A percentile compares a stretch with the other conserved stretches of the same genome.
Evolutionary conservation across 2,797 vertebrate genomes (phyloP).

Genomic region (Lerista edwardsae): DNA sequence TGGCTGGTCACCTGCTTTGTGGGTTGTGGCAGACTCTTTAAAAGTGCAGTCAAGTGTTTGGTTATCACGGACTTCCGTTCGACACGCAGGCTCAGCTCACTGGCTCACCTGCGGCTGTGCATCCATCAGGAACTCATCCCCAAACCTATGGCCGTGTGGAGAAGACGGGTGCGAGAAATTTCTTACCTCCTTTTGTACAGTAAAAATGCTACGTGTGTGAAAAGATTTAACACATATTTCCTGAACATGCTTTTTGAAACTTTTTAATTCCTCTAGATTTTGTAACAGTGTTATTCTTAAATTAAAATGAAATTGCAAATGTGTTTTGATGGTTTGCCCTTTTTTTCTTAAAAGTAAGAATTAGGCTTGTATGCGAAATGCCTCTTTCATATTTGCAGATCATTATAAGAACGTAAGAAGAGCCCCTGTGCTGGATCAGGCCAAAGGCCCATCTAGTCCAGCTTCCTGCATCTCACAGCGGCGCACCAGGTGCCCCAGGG

Average conservation of each 20-base stretch:
- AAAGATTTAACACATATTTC: background rate
- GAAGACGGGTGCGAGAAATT: background rate
- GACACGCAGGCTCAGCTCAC: background rate
- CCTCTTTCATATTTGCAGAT: too few relatives aligned
- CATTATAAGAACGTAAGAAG: too few relatives aligned
- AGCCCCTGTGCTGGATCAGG: too few relatives aligned
- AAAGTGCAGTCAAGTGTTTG: background rate
- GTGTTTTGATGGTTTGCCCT: background rate
- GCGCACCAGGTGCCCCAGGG: too few relatives aligned
- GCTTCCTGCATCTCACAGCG: too few relatives aligned
- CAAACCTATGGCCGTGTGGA: background rate
- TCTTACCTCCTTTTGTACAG: background rate
- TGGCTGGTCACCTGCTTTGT: background rate
- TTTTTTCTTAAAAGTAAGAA: background rate
- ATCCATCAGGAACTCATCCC: background rate
- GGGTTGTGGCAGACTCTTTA: background rate
- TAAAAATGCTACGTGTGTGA: background rate
- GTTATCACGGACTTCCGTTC: background rate
- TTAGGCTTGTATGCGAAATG: background rate
- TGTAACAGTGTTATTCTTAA: background rate
- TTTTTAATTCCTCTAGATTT: conserved; percentile 1
- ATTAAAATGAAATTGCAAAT: conserved; percentile 2
- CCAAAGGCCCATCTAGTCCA: too few relatives aligned
- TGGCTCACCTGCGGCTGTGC: background rate
- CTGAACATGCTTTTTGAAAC: background rate